A percentile compares a stretch with the other conserved stretches of the same genome.
These are phyloP conservation scores for Diabrotica virgifera DNA, from an alignment of 1,140 invertebrate genomes.

Conservation along the genomic window DNA sequence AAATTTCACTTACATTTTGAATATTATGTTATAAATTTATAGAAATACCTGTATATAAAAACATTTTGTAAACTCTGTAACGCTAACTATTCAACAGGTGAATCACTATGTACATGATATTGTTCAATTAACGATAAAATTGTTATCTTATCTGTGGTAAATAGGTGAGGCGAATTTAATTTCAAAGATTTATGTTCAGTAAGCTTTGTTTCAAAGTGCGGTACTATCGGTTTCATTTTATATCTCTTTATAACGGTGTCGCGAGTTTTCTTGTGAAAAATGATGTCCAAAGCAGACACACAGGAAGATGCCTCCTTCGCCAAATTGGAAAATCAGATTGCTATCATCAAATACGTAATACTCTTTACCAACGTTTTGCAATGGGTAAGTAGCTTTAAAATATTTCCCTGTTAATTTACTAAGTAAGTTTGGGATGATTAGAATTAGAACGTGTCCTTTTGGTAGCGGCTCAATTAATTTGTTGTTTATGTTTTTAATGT, in stretches of 20 bases:
- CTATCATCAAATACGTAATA: constrained; percentile 43
- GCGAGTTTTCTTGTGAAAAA: constrained; percentile 26
- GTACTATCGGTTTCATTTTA: constrained; percentile 3
- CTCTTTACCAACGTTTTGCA: constrained; percentile 43
- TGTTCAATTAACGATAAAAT: constrained; percentile 21
- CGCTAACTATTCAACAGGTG: background rate
- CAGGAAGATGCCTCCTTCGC: constrained; percentile 38
- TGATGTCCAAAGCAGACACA: constrained; percentile 44
- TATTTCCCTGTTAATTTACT: background rate
- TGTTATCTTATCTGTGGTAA: constrained; percentile 20
- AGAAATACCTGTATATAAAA: too few relatives aligned
- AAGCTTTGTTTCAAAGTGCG: constrained; percentile 15
- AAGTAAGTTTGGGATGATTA: too few relatives aligned
- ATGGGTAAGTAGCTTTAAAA: constrained; percentile 40
- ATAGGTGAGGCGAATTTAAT: constrained; percentile 18
- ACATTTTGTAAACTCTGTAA: too few relatives aligned
- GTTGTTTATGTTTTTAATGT: too few relatives aligned
- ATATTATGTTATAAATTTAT: too few relatives aligned
- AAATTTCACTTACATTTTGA: too few relatives aligned
- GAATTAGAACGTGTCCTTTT: too few relatives aligned
- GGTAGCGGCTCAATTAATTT: too few relatives aligned
- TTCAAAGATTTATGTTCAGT: constrained; percentile 12
- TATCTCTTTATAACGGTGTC: background rate
- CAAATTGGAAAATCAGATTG: constrained; percentile 44
- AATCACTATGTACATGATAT: constrained; percentile 12